Base-by-base conservation (phyloP, 2,113 vertebrate species). In the Glareola pratincola region DNA sequence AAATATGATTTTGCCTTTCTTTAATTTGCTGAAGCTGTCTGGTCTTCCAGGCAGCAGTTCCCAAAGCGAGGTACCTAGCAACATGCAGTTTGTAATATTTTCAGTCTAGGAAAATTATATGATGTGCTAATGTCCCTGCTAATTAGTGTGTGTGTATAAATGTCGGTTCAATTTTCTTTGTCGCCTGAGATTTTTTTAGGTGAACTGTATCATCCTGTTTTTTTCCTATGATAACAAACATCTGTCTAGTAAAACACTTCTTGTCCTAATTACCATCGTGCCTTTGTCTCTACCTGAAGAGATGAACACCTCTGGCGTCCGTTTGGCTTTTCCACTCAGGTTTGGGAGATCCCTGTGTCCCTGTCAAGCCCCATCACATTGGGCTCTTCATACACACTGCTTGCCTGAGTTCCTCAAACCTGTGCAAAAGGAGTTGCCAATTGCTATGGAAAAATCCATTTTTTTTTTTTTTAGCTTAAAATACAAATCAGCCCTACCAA, bases 351-450 rank as follows among this genome's bases (percentile, higher is more conserved):
- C 15, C 74, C n/a, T 5, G 6, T 2, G 39, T n/a, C 66, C 45
- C 24, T 10, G 10, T 4, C 3, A 37, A 87, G 8, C 12, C 20
- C 39, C 6, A 2, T 27, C 23, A 3, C 0, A 5, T 22, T 30
- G 5, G 39, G 30, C 27, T 62, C 30, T 12, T 53, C 8, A 3
- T 4, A 1, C 0, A 1, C 4, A 0, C 21, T 17, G 15, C 12
- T 63, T 56, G 12, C 48, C 27, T 14, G 24, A 43, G 22, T 14
- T 14, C 74, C 53, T 29, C 18, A 16, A 23, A 15, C 15, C 12
- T 48, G 47, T 48, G 77, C n/a, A 83, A 83, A 68, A 48, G 16
- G 22, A 59, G 48, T 74, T 74, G 22, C 21, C 43, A n/a, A 6
- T 62, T 74, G n/a, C 10, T 6, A 21, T 32, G 20, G 50, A 54